Conservation (phyloP, 2,888 invertebrate genomes). For the Balanococcus diminutus region DNA sequence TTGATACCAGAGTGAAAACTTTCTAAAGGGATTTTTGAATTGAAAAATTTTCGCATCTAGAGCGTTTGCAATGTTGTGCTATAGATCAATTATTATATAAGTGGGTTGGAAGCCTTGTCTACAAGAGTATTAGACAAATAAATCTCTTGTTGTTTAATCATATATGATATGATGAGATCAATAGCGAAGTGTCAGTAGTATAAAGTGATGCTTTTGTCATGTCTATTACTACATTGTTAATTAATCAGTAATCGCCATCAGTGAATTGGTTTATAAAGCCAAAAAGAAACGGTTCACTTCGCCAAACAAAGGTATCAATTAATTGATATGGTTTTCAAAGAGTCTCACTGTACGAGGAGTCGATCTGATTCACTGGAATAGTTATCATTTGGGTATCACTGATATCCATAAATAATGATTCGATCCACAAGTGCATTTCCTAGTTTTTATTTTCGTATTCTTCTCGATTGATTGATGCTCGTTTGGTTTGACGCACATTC, state of each 20-base stretch:
- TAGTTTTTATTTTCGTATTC: neutral
- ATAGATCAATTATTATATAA: neutral
- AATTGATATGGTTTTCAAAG: neutral
- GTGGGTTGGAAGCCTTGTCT: neutral
- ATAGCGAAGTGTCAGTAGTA: neutral
- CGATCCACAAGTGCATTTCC: constrained; percentile 9
- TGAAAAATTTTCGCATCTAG: neutral
- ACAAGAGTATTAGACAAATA: constrained; percentile 1
- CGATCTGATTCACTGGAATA: neutral
- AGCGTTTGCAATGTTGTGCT: neutral
- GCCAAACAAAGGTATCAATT: neutral
- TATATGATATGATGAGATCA: neutral
- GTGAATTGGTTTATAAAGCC: neutral
- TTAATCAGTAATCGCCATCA: constrained; percentile 10
- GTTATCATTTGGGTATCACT: neutral
- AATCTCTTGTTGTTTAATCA: neutral
- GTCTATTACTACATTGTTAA: constrained; percentile 3
- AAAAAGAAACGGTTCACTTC: neutral
- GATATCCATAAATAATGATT: constrained; percentile 15
- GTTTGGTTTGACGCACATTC: neutral
- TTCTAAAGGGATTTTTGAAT: neutral
- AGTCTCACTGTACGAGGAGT: neutral
- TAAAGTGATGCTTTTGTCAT: neutral
- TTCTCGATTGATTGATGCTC: neutral
- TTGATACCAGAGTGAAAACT: neutral